Base-by-base conservation (phyloP, 2,113 vertebrate genomes). In the Ceuthmochares aereus region DNA sequence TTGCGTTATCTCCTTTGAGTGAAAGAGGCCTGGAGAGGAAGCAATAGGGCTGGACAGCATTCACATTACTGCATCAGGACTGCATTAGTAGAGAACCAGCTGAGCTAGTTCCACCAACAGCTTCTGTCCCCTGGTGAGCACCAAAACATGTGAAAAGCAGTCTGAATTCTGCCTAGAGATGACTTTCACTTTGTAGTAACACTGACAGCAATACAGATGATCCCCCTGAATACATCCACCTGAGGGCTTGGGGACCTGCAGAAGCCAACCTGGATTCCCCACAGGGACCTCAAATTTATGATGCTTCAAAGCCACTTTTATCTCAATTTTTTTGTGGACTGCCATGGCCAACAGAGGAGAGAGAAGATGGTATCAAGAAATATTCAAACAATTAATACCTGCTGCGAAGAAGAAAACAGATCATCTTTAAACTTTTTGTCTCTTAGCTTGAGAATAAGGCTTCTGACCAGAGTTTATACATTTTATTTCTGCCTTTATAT, bases 61-160 rank as follows among this genome's bases (percentile, higher is more conserved):
- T n/a, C 36, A 43, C 19, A 62, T n/a, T 54, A n/a, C 51, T 42
- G 19, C 19, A 40, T 11, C 4, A 1, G 21, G 14, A 49, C 59
- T 43, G 34, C 22, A 58, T 29, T 63, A 75, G 14, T 7, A 34
- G 10, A 72, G 21, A 74, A 59, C 22, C 1, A 4, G 42, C 37
- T 63, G 47, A 81, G 17, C 12, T 60, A 64, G 55, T 76, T 69
- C 40, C 15, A 55, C 40, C 15, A 55, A 42, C 18, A 45, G 36
- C 55, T 19, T 88, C 23, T 25, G 21, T 8, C 27, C 49, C 37
- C 34, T 4, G 4, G 40, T 0, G 2, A 80, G 47, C 47, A 59
- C 20, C 32, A 77, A n/a, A 11, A 34, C 0, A 0, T 6, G 12
- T 4, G 0, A 55, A 67, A 93, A 76, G 40, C 16, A 47, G 9